These are phyloP conservation scores for Chelidonichthys spinosus DNA, from an alignment of 2,797 vertebrate species.

Conservation along the genomic window DNA sequence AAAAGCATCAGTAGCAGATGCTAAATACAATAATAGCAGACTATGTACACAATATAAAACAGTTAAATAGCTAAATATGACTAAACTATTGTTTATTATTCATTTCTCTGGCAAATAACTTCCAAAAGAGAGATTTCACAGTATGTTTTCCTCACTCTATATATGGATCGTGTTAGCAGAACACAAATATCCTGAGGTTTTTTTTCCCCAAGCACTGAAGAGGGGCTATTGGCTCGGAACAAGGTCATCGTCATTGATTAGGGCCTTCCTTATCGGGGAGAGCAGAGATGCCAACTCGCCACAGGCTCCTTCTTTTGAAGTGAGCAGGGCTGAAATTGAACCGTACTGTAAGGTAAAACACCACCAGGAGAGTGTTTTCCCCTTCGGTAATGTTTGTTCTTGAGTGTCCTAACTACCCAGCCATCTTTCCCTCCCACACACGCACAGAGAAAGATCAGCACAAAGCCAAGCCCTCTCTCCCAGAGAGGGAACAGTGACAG, in stretches of 20 bases:
- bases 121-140: conserved; percentile 1
- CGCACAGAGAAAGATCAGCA: conserved; percentile 20
- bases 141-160: background rate
- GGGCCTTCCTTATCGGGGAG: conserved; percentile 49
- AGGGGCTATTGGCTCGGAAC: conserved; percentile 47
- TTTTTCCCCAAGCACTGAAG: conserved; percentile 26
- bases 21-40: too few species aligned
- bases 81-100: conserved; percentile 18
- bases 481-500: conserved; percentile 12
- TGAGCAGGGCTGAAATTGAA: conserved; percentile 12
- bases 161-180: conserved; percentile 5
- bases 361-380: conserved; percentile 2
- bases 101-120: conserved; percentile 22
- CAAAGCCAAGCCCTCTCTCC: conserved; percentile 23
- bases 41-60: too few species aligned
- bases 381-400: background rate
- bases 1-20: too few species aligned
- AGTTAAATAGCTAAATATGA: background rate
- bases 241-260: conserved; percentile 60
- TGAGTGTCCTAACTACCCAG: background rate
- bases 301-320: conserved; percentile 36
- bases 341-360: conserved; percentile 17
- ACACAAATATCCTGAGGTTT: conserved; percentile 41
- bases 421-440: background rate
- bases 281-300: conserved; percentile 32